Conservation (phyloP, 2,888 invertebrate genomes). For the Drosophila prostipennis region DNA sequence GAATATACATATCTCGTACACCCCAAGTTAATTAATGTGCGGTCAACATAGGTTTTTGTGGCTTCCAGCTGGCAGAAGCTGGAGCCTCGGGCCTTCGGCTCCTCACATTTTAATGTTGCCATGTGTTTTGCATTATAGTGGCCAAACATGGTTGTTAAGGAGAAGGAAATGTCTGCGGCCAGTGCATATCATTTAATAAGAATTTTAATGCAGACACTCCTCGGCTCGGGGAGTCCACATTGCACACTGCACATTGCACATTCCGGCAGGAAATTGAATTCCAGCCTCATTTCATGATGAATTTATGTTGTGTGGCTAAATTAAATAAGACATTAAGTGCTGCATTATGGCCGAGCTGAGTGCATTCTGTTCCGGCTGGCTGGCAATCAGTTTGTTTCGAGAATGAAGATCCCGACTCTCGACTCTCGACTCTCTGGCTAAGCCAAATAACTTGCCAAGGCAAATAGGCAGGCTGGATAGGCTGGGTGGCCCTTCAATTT, state of each 20-base stretch:
- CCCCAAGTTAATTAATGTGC: conserved; percentile 65
- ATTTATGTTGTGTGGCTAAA: conserved; percentile 46
- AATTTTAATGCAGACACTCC: conserved; percentile 44
- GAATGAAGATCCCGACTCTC: conserved; percentile 12
- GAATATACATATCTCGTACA: conserved; percentile 1
- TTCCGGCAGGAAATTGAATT: conserved; percentile 51
- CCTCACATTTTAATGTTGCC: conserved; percentile 24
- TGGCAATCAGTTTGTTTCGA: conserved; percentile 4
- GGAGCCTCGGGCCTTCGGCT: not conserved
- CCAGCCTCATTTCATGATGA: conserved; percentile 38
- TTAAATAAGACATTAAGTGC: conserved; percentile 49
- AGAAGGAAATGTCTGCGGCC: conserved; percentile 11
- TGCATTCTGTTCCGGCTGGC: conserved; percentile 25
- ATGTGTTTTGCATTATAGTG: conserved; percentile 44
- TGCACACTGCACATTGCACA: conserved; percentile 4
- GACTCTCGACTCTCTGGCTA: conserved; percentile 2
- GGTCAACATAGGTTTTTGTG: conserved; percentile 59
- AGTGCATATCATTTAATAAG: conserved; percentile 53
- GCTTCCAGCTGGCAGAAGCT: conserved; percentile 20
- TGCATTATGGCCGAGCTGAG: conserved; percentile 39
- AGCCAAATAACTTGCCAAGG: conserved; percentile 37
- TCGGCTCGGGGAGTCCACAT: no score
- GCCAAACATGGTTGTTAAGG: conserved; percentile 17
- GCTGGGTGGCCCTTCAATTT: conserved; percentile 30
- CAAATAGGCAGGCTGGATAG: conserved; percentile 20